Base-by-base conservation (phyloP, 2,888 invertebrate genomes). In the Endomychus coccineus region DNA sequence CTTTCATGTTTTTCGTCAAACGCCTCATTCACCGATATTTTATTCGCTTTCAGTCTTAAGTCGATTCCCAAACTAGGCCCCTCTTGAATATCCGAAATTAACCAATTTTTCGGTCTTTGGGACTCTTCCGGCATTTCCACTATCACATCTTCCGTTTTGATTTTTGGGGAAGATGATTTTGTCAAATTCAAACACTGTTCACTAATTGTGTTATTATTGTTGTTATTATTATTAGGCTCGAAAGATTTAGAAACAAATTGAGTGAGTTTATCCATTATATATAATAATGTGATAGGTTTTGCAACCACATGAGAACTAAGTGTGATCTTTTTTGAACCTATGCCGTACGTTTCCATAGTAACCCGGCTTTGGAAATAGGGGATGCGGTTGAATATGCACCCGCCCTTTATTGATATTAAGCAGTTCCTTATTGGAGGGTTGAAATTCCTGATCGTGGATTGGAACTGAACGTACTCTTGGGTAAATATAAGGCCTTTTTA, bases 221-320 rank as follows among this genome's bases (percentile, higher is more conserved):
- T n/a, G n/a, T n/a, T n/a, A n/a, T n/a, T n/a, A n/a, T n/a, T n/a
- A n/a, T n/a, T n/a, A n/a, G n/a, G n/a, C 61, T 83, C 83, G 67
- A 88, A 83, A 44, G 87, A 85, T 70, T 87, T 87, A 57, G 85
- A 86, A 61, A 89, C 89, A 73, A 88, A 88, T 73, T 87, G 85
- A 59, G 88, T 84, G 66, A 89, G 75, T 73, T 88, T 85, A 72
- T 88, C 88, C 88, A 88, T 88, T 49, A 54, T 53, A 52, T 11
- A 9, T 7, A 11, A 9, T 25, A 10, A 6, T 25, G 67, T n/a
- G n/a, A n/a, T n/a, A n/a, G n/a, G n/a, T n/a, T n/a, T n/a, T n/a
- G n/a, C n/a, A n/a, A n/a, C n/a, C n/a, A n/a, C n/a, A n/a, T n/a
- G n/a, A n/a, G n/a, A n/a, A n/a, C n/a, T n/a, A n/a, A n/a, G n/a